Base-by-base conservation (phyloP, 2,113 vertebrate species). In the Saccopteryx leptura region DNA sequence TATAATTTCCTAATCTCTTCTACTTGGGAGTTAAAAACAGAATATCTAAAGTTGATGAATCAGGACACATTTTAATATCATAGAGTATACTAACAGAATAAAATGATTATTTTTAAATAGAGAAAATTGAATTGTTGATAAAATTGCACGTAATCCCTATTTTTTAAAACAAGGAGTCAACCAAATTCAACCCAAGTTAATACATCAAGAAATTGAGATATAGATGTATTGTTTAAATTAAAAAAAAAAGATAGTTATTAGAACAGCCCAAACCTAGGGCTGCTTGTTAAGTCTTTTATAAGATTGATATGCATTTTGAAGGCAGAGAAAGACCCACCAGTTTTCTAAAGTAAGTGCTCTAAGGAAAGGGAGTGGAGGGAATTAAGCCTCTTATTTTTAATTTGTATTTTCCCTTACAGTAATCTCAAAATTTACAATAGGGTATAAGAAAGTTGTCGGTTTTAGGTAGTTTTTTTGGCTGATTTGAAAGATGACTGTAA, bases 401-500 rank as follows among this genome's bases (percentile, higher is more conserved):
- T 94, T 54, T 76, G 39, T 39, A 39, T 39, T 39, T 39, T n/a
- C 7, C 9, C 26, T 92, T 46, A 10, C 0, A 56, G 18, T 9
- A 69, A 58, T 74, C 10, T 54, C 88, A 81, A 56, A 79, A 56
- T 71, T 71, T 63, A 79, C 9, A 72, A 28, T 5, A 7, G 6
- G 4, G 0, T 83, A 50, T 18, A 28, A 61, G 8, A 10, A 19
- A 33, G 75, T 56, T 71, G 83, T 39, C 63, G 19, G 5, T 52
- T 71, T 87, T 71, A 60, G 54, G 26, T 48, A 88, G 91, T 66
- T 94, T 48, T 9, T 68, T 78, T 88, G 0, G 0, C 33, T 90
- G 91, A 83, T 81, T 76, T 74, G 84, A 63, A 88, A 72, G 13
- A 63, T 87, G 13, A 71, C 17, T 74, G 50, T 60, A 87, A 82